Conservation (phyloP, 2,888 invertebrate genomes). For the Azorinus chamasolen region DNA sequence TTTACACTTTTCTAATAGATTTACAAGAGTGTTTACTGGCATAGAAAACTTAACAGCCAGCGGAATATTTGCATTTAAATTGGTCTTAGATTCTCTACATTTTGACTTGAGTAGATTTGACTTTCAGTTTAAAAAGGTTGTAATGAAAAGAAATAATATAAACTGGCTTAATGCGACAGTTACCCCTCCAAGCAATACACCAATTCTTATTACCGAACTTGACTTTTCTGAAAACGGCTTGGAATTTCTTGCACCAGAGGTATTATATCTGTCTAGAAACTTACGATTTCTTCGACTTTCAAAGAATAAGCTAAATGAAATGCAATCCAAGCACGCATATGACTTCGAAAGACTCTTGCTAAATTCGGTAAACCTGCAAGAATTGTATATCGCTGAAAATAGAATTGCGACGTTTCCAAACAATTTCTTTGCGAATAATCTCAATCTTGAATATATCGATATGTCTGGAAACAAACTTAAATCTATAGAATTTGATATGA, state of each 20-base stretch:
- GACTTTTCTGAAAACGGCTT: constrained; percentile 20
- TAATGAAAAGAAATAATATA: constrained; percentile 10
- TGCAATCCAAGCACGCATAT: neutral
- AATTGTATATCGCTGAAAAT: constrained; percentile 14
- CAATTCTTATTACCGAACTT: neutral
- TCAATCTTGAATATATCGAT: no score
- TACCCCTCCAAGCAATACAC: neutral
- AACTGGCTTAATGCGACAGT: constrained; percentile 8
- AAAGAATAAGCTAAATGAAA: constrained; percentile 4
- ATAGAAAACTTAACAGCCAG: neutral
- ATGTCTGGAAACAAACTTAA: constrained; percentile 7
- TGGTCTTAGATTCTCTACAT: neutral
- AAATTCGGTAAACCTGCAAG: neutral
- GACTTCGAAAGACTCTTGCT: constrained; percentile 10
- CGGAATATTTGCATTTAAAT: neutral
- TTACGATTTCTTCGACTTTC: constrained; percentile 9
- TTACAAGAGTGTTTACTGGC: no score
- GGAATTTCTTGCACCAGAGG: constrained; percentile 18
- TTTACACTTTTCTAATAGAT: no score
- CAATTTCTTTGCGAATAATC: constrained; percentile 20
- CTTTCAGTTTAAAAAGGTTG: constrained; percentile 7
- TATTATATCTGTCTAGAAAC: constrained; percentile 1
- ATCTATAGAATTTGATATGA: constrained; percentile 6
- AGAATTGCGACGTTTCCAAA: constrained; percentile 4
- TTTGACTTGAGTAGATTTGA: neutral